Conservation (phyloP, 2,797 vertebrate genomes). For the Danionella dracula region DNA sequence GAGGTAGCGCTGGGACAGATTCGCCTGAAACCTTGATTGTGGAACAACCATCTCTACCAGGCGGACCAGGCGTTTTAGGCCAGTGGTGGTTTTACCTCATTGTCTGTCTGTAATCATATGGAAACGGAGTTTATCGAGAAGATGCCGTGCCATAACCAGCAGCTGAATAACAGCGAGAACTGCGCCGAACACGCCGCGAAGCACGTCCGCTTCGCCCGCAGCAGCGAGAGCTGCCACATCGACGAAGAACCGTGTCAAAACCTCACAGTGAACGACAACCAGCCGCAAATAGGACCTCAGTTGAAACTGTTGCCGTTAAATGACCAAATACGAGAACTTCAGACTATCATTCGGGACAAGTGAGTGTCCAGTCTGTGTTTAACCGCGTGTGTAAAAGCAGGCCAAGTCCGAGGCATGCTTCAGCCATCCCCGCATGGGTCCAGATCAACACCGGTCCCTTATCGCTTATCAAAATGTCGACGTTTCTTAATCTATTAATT, state of each 20-base stretch:
- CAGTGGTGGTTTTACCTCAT: not conserved
- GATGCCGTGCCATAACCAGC: conserved; percentile 66
- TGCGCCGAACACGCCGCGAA: conserved; percentile 44
- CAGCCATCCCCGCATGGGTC: too few relatives aligned
- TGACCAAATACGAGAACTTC: conserved; percentile 80
- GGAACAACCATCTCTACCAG: not conserved
- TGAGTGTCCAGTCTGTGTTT: conserved; percentile 49
- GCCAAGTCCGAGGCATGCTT: not conserved
- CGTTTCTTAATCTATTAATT: too few relatives aligned
- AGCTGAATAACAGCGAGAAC: conserved; percentile 44
- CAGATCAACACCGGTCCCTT: too few relatives aligned
- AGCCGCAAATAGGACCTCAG: conserved; percentile 59
- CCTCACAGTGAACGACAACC: conserved; percentile 23
- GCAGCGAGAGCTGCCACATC: conserved; percentile 12
- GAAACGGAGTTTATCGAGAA: conserved; percentile 32
- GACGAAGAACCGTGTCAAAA: not conserved
- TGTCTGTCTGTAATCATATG: conserved; percentile 29
- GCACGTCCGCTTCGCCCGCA: conserved; percentile 44
- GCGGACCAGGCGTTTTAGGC: not conserved
- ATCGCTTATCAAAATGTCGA: too few relatives aligned
- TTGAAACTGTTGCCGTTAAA: conserved; percentile 78
- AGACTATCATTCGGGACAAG: conserved; percentile 83
- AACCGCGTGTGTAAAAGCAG: not conserved
- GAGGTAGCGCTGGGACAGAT: not conserved
- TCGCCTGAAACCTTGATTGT: not conserved